Percentiles rank a stretch among this genome's conserved stretches.
phyloP scores from a whole-genome alignment of 2,797 vertebrate genomes.

The Octomys mimax region DNA sequence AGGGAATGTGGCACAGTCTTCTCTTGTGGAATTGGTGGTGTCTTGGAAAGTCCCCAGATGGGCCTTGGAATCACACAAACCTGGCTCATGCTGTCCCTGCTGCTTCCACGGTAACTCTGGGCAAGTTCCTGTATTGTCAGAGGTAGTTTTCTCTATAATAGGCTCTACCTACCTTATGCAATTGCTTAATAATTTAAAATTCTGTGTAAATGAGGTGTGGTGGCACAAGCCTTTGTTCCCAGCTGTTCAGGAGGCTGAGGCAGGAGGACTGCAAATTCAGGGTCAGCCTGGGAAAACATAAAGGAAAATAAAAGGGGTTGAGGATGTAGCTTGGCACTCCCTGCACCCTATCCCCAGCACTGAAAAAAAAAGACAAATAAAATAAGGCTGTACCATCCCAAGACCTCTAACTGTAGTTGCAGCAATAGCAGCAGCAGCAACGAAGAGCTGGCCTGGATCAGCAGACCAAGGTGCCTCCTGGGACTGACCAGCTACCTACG shows the following conservation, averaged over 20 bases:
- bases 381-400: neutral
- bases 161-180: neutral
- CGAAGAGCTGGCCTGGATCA: neutral
- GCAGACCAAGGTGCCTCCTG: neutral
- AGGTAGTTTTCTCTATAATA: slow-evolving; percentile 32
- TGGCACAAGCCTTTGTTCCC: neutral
- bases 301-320: neutral
- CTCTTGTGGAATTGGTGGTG: slow-evolving; percentile 9
- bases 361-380: neutral
- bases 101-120: neutral
- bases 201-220: neutral
- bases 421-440: neutral
- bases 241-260: neutral
- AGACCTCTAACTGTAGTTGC: neutral
- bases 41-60: slow-evolving; percentile 13
- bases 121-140: neutral
- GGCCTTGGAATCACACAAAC: neutral
- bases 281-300: neutral
- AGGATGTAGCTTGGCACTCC: neutral
- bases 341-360: no score
- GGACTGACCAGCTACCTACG: neutral
- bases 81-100: neutral
- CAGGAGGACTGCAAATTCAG: neutral
- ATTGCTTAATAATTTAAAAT: slow-evolving; percentile 18
- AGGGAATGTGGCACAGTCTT: neutral